Percentiles rank a stretch among this genome's conserved stretches.
Evolutionary conservation across 2,888 invertebrate genomes (phyloP).

Genomic region (Mythimna vitellina): DNA sequence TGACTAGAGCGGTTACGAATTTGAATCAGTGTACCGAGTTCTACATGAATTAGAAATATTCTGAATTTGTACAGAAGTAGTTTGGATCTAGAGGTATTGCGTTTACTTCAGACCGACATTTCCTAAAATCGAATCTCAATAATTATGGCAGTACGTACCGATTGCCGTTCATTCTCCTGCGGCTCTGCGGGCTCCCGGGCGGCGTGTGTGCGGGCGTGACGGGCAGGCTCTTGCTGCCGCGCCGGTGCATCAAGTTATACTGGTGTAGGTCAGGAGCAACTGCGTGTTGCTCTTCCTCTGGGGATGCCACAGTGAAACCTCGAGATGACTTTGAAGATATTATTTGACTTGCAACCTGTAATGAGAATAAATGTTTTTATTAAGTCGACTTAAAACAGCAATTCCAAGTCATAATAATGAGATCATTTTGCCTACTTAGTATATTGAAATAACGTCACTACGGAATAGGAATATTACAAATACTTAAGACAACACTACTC

Average conservation of each 20-base stretch:
- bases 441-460: background rate
- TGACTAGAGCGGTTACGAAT: too few relatives aligned
- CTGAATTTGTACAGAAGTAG: too few relatives aligned
- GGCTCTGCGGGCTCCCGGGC: slow-evolving; percentile 89
- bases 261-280: slow-evolving; percentile 70
- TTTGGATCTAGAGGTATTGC: too few relatives aligned
- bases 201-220: slow-evolving; percentile 93
- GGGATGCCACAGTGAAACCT: slow-evolving; percentile 86
- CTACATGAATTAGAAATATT: too few relatives aligned
- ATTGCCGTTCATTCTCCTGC: slow-evolving; percentile 91
- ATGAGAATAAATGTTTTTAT: slow-evolving; percentile 24
- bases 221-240: slow-evolving; percentile 94
- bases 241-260: slow-evolving; percentile 82
- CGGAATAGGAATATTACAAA: slow-evolving; percentile 11
- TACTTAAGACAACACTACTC: slow-evolving; percentile 23
- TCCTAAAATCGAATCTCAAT: background rate
- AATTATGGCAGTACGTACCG: slow-evolving; percentile 80
- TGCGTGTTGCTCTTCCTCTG: slow-evolving; percentile 74
- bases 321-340: slow-evolving; percentile 85
- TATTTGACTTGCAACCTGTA: slow-evolving; percentile 90
- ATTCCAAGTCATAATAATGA: background rate
- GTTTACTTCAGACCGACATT: too few relatives aligned
- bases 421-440: background rate
- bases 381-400: background rate
- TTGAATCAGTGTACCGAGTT: too few relatives aligned